Evolutionary conservation across 2,113 vertebrate species (phyloP).

Genomic region (Brachypteracias leptosomus): DNA sequence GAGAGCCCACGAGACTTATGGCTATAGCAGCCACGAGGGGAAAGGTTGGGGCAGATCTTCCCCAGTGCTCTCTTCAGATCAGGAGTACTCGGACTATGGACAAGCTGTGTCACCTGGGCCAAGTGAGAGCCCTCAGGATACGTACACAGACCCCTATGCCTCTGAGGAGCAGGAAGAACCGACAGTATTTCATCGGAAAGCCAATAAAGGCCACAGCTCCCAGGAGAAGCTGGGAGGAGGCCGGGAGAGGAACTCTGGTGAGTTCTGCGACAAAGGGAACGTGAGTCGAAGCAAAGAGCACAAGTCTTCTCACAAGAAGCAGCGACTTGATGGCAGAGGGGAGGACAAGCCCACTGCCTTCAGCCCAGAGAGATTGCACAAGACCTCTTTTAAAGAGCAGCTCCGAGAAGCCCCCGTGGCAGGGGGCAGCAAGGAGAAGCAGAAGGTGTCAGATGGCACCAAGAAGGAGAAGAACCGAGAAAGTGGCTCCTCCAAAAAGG

Average conservation of each 20-base stretch:
- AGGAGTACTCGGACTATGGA: constrained; percentile 75
- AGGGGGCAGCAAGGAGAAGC: constrained; percentile 64
- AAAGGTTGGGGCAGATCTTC: constrained; percentile 70
- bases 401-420: constrained; percentile 30
- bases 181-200: constrained; percentile 29
- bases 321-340: constrained; percentile 31
- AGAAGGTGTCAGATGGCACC: background rate
- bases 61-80: constrained; percentile 74
- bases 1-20: constrained; percentile 52
- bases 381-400: constrained; percentile 64
- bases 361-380: constrained; percentile 70
- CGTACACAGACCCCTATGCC: constrained; percentile 57
- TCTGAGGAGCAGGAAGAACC: constrained; percentile 70
- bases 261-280: constrained; percentile 76
- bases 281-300: constrained; percentile 78
- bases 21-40: constrained; percentile 62
- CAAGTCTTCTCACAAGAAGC: constrained; percentile 76
- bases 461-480: constrained; percentile 76
- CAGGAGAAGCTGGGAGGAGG: constrained; percentile 61
- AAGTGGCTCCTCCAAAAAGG: constrained; percentile 44
- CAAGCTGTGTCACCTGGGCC: constrained; percentile 81
- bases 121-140: constrained; percentile 74
- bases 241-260: constrained; percentile 41
- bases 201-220: constrained; percentile 61
- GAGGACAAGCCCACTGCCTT: constrained; percentile 46